A percentile compares a stretch with the other conserved stretches of the same genome.
phyloP scores from a whole-genome alignment of 2,888 invertebrate species.

The Panopea generosa region DNA sequence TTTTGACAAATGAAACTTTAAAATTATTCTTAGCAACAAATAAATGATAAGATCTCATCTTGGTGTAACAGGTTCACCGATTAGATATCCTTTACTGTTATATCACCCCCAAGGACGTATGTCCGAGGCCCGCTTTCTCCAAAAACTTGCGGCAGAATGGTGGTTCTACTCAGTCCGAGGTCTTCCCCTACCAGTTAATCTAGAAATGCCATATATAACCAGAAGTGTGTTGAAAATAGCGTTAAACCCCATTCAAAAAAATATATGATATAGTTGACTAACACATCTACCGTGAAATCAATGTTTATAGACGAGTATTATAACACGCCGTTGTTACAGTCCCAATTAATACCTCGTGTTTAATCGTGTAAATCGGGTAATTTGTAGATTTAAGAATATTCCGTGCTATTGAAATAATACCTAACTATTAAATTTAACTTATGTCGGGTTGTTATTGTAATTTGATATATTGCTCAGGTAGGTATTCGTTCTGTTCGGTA shows the following conservation, averaged over 20 bases:
- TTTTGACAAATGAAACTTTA: slow-evolving; percentile 1
- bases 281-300: slow-evolving; percentile 3
- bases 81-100: too few relatives aligned
- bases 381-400: slow-evolving; percentile 3
- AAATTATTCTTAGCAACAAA: slow-evolving; percentile 3
- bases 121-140: not conserved
- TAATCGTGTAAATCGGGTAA: slow-evolving; percentile 3
- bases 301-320: not conserved
- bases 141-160: too few relatives aligned
- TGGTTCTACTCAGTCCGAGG: too few relatives aligned
- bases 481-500: slow-evolving; percentile 1
- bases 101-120: slow-evolving; percentile 1
- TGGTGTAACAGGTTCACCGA: slow-evolving; percentile 1
- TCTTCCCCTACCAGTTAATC: too few relatives aligned
- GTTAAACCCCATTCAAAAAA: too few relatives aligned
- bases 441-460: slow-evolving; percentile 3
- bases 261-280: slow-evolving; percentile 1
- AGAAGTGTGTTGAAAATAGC: too few relatives aligned
- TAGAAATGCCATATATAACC: too few relatives aligned
- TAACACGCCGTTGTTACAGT: slow-evolving; percentile 1
- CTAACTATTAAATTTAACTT: slow-evolving; percentile 1
- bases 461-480: slow-evolving; percentile 3
- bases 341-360: slow-evolving; percentile 2
- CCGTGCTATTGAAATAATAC: not conserved
- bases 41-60: slow-evolving; percentile 1